These are phyloP conservation scores for Sphaerodactylus townsendi DNA, from an alignment of 2,113 vertebrate genomes.

Conservation along the genomic window DNA sequence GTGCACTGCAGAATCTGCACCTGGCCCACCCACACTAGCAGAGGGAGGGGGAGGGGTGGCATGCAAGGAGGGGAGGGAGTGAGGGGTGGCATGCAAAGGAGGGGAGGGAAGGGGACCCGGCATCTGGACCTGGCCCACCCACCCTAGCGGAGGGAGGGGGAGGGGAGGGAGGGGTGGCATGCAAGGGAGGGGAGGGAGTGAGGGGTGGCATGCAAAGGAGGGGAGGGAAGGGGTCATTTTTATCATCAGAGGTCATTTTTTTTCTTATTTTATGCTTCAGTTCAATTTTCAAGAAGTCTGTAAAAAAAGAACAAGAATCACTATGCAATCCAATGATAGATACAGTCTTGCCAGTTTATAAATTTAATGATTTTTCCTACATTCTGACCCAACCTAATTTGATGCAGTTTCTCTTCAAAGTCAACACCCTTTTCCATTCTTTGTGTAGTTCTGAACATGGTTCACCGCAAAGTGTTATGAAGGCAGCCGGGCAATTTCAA, in stretches of 20 bases:
- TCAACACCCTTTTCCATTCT: background rate
- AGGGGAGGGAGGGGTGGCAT: too few relatives aligned
- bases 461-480: background rate
- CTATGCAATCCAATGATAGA: background rate
- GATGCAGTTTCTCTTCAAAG: background rate
- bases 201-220: too few relatives aligned
- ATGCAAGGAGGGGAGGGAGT: too few relatives aligned
- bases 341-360: background rate
- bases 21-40: too few relatives aligned
- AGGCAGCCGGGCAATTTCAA: background rate
- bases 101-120: too few relatives aligned
- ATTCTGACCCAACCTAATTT: background rate
- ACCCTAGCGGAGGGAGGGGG: too few relatives aligned
- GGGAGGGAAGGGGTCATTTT: too few relatives aligned
- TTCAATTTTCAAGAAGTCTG: background rate
- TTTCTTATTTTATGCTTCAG: conserved; percentile 10
- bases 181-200: too few relatives aligned
- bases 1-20: too few relatives aligned
- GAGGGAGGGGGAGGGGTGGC: too few relatives aligned
- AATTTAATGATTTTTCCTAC: background rate
- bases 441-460: background rate
- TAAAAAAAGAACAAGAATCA: background rate
- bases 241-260: background rate
- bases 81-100: too few relatives aligned
- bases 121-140: too few relatives aligned